Percentiles rank a stretch among this genome's conserved stretches.
Evolutionary conservation across 2,797 vertebrate genomes (phyloP).

Genomic region (Carapus acus): DNA sequence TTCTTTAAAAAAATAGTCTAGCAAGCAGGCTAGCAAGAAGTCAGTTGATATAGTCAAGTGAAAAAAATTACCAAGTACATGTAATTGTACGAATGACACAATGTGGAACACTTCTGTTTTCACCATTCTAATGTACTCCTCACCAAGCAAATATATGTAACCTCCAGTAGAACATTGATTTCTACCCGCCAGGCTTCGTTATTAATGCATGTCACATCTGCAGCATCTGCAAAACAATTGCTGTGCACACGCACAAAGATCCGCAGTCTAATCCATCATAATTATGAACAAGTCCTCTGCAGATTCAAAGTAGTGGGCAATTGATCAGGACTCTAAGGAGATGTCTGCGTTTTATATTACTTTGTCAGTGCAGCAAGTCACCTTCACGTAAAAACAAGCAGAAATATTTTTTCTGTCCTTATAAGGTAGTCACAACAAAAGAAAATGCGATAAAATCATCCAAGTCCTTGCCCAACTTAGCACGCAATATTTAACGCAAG

Average conservation of each 20-base stretch:
- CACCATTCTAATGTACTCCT: constrained; percentile 1
- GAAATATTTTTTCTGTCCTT: too few species aligned
- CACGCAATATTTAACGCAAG: not conserved
- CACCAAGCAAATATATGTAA: constrained; percentile 41
- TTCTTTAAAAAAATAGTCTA: too few species aligned
- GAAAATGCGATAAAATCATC: not conserved
- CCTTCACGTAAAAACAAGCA: not conserved
- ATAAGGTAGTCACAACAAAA: not conserved
- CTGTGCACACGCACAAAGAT: constrained; percentile 69
- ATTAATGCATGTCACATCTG: constrained; percentile 80
- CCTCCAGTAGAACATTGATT: constrained; percentile 54
- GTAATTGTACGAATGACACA: too few species aligned
- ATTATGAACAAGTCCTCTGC: constrained; percentile 80
- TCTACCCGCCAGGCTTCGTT: constrained; percentile 66
- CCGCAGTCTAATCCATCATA: constrained; percentile 87
- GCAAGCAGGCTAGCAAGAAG: too few species aligned
- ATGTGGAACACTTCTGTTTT: too few species aligned
- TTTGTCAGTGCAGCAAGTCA: not conserved
- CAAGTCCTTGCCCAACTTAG: constrained; percentile 1
- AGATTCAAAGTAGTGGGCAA: constrained; percentile 63
- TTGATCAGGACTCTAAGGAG: constrained; percentile 27
- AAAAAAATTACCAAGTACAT: too few species aligned
- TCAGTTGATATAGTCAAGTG: too few species aligned
- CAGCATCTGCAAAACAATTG: constrained; percentile 86
- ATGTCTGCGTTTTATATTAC: constrained; percentile 16